phyloP scores from a whole-genome alignment of 2,113 vertebrate species.

The Poeciliopsis turrubarensis region DNA sequence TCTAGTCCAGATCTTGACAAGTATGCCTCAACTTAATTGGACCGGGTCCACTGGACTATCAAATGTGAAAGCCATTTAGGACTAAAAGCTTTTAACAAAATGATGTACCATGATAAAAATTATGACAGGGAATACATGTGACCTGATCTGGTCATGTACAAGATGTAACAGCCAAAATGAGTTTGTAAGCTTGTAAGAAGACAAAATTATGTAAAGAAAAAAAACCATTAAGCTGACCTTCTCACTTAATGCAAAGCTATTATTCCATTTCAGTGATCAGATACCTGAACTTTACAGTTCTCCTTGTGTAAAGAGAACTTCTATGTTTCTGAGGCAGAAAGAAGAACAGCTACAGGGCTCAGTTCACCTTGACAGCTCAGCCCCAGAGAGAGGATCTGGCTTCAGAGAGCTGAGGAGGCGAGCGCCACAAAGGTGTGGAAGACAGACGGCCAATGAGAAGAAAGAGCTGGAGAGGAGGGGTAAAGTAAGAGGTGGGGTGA shows the following conservation, averaged over 20 bases:
- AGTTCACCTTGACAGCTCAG: constrained; percentile 61
- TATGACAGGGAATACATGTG: no score
- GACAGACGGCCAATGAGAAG: constrained; percentile 28
- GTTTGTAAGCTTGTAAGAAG: no score
- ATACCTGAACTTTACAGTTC: constrained; percentile 1
- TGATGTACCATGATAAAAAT: no score
- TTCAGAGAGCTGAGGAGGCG: constrained; percentile 46
- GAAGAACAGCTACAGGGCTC: constrained; percentile 30
- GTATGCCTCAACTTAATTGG: no score
- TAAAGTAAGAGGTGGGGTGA: constrained; percentile 36
- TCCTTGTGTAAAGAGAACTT: constrained; percentile 22
- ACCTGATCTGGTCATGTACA: no score
- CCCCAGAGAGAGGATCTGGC: constrained; percentile 55
- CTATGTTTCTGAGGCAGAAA: constrained; percentile 40
- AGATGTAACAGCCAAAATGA: no score
- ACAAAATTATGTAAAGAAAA: no score
- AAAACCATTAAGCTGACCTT: neutral
- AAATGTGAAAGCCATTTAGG: no score
- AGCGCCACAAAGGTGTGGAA: constrained; percentile 37
- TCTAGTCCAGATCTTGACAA: no score
- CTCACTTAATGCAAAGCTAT: constrained; percentile 15
- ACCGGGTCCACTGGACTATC: no score
- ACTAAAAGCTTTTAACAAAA: no score
- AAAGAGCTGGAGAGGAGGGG: constrained; percentile 37
- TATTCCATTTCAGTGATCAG: constrained; percentile 15